Percentiles rank a stretch among this genome's conserved stretches.
These are phyloP conservation scores for Acipenser ruthenus DNA, from an alignment of 2,797 vertebrate genomes.

Conservation along the genomic window DNA sequence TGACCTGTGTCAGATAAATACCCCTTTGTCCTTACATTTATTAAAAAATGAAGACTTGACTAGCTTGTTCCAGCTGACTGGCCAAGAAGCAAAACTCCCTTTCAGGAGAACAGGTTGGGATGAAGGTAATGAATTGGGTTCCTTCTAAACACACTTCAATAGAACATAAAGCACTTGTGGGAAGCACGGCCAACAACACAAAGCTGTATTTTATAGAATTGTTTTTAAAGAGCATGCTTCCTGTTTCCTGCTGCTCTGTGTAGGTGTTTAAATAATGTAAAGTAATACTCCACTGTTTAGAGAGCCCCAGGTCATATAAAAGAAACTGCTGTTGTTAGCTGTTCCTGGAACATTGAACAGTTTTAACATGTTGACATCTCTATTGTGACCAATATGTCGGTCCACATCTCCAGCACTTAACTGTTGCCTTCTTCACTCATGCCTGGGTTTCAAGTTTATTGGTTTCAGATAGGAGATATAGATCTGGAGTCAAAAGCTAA, in stretches of 20 bases:
- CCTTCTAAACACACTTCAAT: neutral
- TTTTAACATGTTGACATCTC: conserved; percentile 5
- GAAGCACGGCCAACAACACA: neutral
- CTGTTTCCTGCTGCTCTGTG: conserved; percentile 25
- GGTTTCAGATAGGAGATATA: no score
- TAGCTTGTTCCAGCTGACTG: no score
- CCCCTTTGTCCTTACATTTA: no score
- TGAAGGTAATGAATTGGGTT: neutral
- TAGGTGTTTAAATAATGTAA: conserved; percentile 23
- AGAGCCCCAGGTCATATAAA: conserved; percentile 9
- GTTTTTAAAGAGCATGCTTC: conserved; percentile 10
- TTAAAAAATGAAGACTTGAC: no score
- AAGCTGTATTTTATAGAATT: conserved; percentile 6
- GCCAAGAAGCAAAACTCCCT: no score
- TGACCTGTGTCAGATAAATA: no score
- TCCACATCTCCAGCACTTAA: conserved; percentile 18
- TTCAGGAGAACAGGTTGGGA: no score
- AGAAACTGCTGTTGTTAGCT: conserved; percentile 1
- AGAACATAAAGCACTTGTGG: neutral
- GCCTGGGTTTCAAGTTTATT: no score
- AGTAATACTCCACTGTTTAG: conserved; percentile 11
- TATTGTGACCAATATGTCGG: conserved; percentile 23
- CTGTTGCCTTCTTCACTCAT: conserved; percentile 3
- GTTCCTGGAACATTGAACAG: conserved; percentile 1
- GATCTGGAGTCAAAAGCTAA: no score